Evolutionary conservation across 2,888 invertebrate genomes (phyloP), one percentile per base, ranked within the genome.

Genomic region (Cenopis cana): DNA sequence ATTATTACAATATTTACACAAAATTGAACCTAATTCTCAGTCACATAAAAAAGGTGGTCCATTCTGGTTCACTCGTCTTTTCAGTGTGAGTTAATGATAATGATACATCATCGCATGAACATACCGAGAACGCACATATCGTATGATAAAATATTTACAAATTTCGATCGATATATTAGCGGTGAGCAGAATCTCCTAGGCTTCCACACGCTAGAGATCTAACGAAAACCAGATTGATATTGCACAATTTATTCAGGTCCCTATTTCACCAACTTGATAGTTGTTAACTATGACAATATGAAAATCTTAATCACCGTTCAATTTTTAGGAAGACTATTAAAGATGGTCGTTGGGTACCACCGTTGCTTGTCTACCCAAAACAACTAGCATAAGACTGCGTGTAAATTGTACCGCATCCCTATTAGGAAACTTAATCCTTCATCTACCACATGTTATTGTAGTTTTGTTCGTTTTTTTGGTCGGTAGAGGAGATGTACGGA

Each of bases 1-100:
- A 80, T 82, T 84, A 80, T 82, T 84, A 78, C 81, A 85, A 81
- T 89, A 89, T 91, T 88, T 91, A 91, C 90, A 91, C 76, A 85
- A 81, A 86, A 89, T 90, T 91, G 89, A 91, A 92, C 89, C 91
- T 87, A 86, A 91, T 89, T 91, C 89, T 91, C 91, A 92, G 91
- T 91, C 90, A 89, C 88, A 90, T 89, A 84, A 86, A 85, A 87
- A 85, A 87, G 85, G 79, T 83, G 79, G 78, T 82, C 78, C 79
- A 77, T 76, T 77, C 59, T 29, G 41, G 52, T 38, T 49, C 61
- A 61, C 59, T 62, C 65, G 24, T 57, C 38, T 54, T 46, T 68
- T 65, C 54, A 46, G 69, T 69, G 36, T 65, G 61, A 60, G 18
- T 20, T 18, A 56, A 50, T 36, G 18, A 68, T 18, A 56, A 50